Base-by-base conservation (phyloP, 2,888 invertebrate species). In the Dasypogon diadema region DNA sequence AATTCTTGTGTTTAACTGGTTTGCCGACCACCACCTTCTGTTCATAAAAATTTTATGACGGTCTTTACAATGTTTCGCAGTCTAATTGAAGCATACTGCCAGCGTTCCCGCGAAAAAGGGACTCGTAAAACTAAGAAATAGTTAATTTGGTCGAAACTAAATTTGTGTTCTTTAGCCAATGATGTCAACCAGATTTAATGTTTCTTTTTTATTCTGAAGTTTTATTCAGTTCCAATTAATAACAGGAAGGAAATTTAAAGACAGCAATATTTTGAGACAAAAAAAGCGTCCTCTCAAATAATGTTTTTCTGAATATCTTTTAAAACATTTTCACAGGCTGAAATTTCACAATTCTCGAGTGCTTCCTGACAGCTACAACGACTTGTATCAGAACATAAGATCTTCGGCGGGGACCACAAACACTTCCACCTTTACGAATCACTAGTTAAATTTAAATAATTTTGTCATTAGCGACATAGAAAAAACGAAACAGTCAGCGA, bases 391-490 rank as follows among this genome's bases (percentile, higher is more conserved):
- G 16, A 4, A 24, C 65, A 24, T 42, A 12, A 65, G 65, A 65
- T 65, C 65, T 65, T 24, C 24, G 46, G 16, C 46, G 65, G 34
- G 14, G 48, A 18, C 46, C 48, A 24, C 21, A 24, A 37, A 37
- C 46, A 46, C 24, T 48, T 46, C 65, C 65, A 65, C 65, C 65
- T 65, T 65, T 37, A 46, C 24, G 48, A 48, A 37, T 48, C 65
- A 65, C 65, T 65, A 65, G 65, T 65, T 65, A 65, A 65, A 65
- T 65, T 65, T 65, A 65, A 65, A 65, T 65, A 65, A 65, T 65
- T 65, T 65, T 65, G 24, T 48, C 65, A 65, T 65, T 65, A 65
- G 48, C 60, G 18, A 60, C 37, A 60, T 60, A 18, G 37, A 42
- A 30, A 51, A 51, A 21, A 16, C 14, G 51, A 51, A 37, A 60